Conservation (phyloP, 2,888 invertebrate genomes). For the Ecdyonurus torrentis region DNA sequence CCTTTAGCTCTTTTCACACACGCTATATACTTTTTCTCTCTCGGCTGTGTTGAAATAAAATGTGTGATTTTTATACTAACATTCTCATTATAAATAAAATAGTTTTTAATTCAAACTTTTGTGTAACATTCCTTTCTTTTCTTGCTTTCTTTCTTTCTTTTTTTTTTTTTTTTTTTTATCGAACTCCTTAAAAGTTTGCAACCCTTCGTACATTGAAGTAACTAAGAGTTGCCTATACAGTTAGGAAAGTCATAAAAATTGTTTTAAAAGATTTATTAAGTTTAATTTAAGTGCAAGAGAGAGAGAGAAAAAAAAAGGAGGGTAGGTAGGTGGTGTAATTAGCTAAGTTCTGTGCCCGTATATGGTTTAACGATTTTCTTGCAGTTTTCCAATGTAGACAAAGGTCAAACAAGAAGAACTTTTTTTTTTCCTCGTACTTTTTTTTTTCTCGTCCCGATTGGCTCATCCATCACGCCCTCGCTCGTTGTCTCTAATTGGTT, state of each 20-base stretch:
- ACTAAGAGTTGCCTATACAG: neutral
- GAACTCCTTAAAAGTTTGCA: neutral
- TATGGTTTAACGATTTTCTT: neutral
- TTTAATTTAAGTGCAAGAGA: neutral
- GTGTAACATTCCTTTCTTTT: too few relatives aligned
- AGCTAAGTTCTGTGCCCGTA: neutral
- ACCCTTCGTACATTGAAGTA: neutral
- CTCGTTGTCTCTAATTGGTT: constrained; percentile 13
- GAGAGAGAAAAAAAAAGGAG: too few relatives aligned
- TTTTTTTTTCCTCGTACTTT: neutral
- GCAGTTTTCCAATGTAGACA: neutral
- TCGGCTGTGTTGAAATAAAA: too few relatives aligned
- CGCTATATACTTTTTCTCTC: too few relatives aligned
- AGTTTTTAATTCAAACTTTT: too few relatives aligned
- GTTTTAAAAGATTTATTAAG: neutral
- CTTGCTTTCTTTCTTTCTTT: too few relatives aligned
- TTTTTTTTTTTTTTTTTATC: too few relatives aligned
- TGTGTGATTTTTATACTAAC: too few relatives aligned
- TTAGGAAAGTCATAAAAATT: neutral
- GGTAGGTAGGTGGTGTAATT: too few relatives aligned
- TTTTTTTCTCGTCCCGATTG: constrained; percentile 12
- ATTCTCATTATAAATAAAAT: too few relatives aligned
- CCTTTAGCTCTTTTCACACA: too few relatives aligned
- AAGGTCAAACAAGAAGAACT: neutral
- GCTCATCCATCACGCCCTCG: constrained; percentile 15